Evolutionary conservation across 2,888 invertebrate genomes (phyloP), one percentile per base, ranked within the genome.

Genomic region (Dynastes hyllus): DNA sequence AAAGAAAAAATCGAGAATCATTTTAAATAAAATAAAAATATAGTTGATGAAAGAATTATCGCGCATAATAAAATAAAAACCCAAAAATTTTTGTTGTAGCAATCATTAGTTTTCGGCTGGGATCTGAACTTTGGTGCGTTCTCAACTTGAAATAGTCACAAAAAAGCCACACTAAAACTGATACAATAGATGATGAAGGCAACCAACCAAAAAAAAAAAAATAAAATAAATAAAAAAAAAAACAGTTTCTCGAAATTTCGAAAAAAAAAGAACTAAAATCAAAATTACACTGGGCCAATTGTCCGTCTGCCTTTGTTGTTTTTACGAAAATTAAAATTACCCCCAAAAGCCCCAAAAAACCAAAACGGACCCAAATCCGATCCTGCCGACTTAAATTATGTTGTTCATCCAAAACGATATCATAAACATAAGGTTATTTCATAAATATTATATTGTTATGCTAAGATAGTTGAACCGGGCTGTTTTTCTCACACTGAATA

Each of bases 281-380:
- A n/a, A n/a, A n/a, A n/a, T 91, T 90, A 91, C 94, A 94, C 93
- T 94, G 95, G 95, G 95, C 95, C 95, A 94, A 93, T 93, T 94
- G 96, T 96, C 96, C 95, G 95, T 94, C 94, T 96, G 96, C 96
- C 96, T 96, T 96, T 96, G 92, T 95, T 95, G 93, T 95, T 95
- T 95, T 94, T 94, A 94, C 93, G 92, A 93, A 93, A 93, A 93
- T 92, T 92, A 92, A 93, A 92, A 92, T 85, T 87, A 93, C 92
- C n/a, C n/a, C n/a, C n/a, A n/a, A n/a, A n/a, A n/a, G n/a, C n/a
- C n/a, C n/a, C n/a, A n/a, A n/a, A n/a, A n/a, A 92, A 92, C 93
- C 92, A 91, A 93, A 92, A 86, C 88, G 81, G 84, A 83, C 83
- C 86, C 85, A 83, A 83, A 85, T 83, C 85, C 83, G 88, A 88